Evolutionary conservation across 2,888 invertebrate species (phyloP).

Genomic region (Drosophila melanosoma): DNA sequence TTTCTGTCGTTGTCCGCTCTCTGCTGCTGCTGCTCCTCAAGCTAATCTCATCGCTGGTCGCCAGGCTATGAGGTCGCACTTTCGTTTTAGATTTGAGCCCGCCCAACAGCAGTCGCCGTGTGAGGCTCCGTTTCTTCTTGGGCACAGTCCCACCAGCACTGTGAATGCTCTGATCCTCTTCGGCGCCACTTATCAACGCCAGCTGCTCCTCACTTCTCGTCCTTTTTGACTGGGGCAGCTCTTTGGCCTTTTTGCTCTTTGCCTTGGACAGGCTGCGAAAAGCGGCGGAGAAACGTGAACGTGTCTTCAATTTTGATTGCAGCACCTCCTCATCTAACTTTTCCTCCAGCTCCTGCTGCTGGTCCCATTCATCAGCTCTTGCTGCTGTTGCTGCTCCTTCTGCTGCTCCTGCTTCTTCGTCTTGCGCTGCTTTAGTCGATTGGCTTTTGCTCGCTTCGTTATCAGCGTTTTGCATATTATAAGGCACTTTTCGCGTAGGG

Average conservation of each 20-base stretch:
- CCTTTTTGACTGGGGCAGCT: constrained; percentile 6
- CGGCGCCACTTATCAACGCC: constrained; percentile 23
- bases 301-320: constrained; percentile 74
- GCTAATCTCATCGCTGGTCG: constrained; percentile 69
- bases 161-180: constrained; percentile 56
- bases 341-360: constrained; percentile 11
- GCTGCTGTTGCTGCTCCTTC: constrained; percentile 11
- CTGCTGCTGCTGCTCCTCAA: constrained; percentile 51
- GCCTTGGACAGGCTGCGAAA: constrained; percentile 81
- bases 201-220: constrained; percentile 35
- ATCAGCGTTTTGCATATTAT: constrained; percentile 83
- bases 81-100: constrained; percentile 72
- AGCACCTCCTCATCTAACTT: constrained; percentile 33
- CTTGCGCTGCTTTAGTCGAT: constrained; percentile 39
- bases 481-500: constrained; percentile 28
- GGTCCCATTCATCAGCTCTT: constrained; percentile 26
- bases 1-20: constrained; percentile 33
- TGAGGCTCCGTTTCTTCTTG: constrained; percentile 79
- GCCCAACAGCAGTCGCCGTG: constrained; percentile 78
- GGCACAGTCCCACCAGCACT: constrained; percentile 11
- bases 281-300: constrained; percentile 83
- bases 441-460: constrained; percentile 51
- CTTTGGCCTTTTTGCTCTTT: constrained; percentile 64
- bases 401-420: constrained; percentile 30
- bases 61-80: constrained; percentile 58